A percentile compares a stretch with the other conserved stretches of the same genome.
Evolutionary conservation across 2,888 invertebrate species (phyloP).

Genomic region (Machimus atricapillus): DNA sequence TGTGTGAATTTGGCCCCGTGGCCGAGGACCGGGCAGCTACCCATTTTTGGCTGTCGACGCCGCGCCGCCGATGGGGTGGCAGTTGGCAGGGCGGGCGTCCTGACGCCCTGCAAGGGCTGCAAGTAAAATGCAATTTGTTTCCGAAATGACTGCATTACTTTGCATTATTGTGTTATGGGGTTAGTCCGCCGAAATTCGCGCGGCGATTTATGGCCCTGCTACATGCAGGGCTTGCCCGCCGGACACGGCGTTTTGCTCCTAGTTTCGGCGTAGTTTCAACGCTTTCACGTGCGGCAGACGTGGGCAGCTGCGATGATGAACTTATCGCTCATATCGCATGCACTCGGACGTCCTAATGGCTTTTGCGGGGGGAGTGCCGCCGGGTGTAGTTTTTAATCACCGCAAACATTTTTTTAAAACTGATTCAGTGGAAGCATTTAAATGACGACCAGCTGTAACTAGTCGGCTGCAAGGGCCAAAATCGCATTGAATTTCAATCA

Average conservation of each 20-base stretch:
- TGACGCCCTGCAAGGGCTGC: not conserved
- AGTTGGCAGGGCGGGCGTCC: not conserved
- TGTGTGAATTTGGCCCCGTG: not conserved
- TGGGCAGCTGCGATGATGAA: not conserved
- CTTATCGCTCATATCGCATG: not conserved
- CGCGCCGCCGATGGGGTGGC: not conserved
- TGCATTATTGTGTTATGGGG: conserved; percentile 8
- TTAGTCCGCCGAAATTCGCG: not conserved
- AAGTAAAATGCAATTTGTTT: conserved; percentile 5
- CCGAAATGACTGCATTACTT: conserved; percentile 9
- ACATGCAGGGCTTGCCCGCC: not conserved
- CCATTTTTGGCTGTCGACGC: not conserved
- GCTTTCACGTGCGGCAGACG: not conserved
- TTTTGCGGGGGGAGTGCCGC: not conserved
- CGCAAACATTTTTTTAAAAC: not conserved
- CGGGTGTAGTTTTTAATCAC: not conserved
- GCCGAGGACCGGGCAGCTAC: not conserved
- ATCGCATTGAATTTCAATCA: not conserved
- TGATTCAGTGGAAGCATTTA: not conserved
- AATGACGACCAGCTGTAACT: not conserved
- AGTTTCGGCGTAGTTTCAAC: not conserved
- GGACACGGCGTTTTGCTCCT: not conserved
- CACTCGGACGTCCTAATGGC: not conserved
- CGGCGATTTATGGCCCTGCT: not conserved
- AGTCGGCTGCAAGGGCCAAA: not conserved